Percentiles rank a stretch among this genome's conserved stretches.
phyloP scores from a whole-genome alignment of 2,888 invertebrate species.

The Uropetala carovei region DNA sequence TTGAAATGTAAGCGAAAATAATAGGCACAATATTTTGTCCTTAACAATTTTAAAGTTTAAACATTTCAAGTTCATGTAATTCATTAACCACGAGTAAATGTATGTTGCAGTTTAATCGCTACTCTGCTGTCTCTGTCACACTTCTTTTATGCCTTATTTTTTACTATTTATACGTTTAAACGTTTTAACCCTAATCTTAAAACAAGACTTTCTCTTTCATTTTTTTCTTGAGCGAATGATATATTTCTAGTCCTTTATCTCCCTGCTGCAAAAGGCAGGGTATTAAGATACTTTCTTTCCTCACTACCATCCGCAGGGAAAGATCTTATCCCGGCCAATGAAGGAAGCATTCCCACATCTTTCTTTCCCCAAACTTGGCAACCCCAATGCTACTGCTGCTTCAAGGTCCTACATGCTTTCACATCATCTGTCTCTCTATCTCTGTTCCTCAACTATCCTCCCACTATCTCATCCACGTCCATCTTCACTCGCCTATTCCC shows the following conservation, averaged over 20 bases:
- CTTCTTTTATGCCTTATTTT: background rate
- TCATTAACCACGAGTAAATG: too few relatives aligned
- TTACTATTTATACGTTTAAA: slow-evolving; percentile 11
- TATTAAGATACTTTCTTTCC: slow-evolving; percentile 61
- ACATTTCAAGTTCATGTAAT: too few relatives aligned
- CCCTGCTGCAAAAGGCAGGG: slow-evolving; percentile 25
- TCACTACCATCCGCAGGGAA: slow-evolving; percentile 31
- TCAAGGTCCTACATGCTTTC: slow-evolving; percentile 53
- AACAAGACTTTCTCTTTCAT: slow-evolving; percentile 29
- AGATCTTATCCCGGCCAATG: slow-evolving; percentile 51
- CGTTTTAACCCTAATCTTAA: slow-evolving; percentile 9
- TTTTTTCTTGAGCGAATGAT: slow-evolving; percentile 28
- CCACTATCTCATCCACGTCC: background rate
- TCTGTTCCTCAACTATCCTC: background rate
- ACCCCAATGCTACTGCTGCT: slow-evolving; percentile 29
- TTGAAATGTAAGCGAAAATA: too few relatives aligned
- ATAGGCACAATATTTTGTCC: too few relatives aligned
- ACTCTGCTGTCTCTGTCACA: background rate
- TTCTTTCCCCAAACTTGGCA: slow-evolving; percentile 61
- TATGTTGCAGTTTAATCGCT: too few relatives aligned
- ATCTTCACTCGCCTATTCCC: background rate
- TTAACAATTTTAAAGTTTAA: too few relatives aligned
- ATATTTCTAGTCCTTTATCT: slow-evolving; percentile 47
- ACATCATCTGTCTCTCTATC: background rate
- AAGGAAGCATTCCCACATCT: slow-evolving; percentile 61